Base-by-base conservation (phyloP, 2,113 vertebrate genomes). In the Myotis lucifugus region DNA sequence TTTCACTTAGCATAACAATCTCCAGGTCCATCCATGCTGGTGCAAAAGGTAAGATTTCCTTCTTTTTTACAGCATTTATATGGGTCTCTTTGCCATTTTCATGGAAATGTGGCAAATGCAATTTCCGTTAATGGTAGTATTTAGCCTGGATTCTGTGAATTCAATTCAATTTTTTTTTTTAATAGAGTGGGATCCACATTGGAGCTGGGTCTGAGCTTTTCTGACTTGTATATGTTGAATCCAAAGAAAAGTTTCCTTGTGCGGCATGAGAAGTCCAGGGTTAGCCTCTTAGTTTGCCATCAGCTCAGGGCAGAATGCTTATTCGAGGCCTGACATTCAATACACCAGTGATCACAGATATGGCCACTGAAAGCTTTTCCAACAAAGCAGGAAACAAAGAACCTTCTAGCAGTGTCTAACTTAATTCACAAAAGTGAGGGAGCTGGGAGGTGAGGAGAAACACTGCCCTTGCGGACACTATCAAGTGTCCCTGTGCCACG, bases 261-360 rank as follows among this genome's bases (percentile, higher is more conserved):
- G 15, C 2, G 2, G 52, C 48, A 82, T 56, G 73, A 94, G 67
- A 93, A 70, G 23, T 46, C 29, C 67, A 67, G 48, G 19, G 52
- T 15, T 19, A 7, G 46, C 48, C 34, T 70, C n/a, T 72, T 67
- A 0, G 61, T 81, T 95, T 81, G 37, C 79, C 27, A 32, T 59
- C 48, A 59, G 70, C 87, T 72, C 40, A 3, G 73, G 50, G 67
- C 42, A 48, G 59, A 95, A 83, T 83, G 32, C 96, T 90, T 70
- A 84, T 92, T 34, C 5, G 0, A 40, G 32, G 52, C 56, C 69
- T 92, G 94, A 95, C 78, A 95, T 90, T 85, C 54, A 96, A 90
- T 93, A 54, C 74, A 18, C 37, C 69, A 0, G 40, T 6, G 73
- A 92, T 88, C 91, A 64, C 48, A 92, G 93, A 92, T 77, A 91